A percentile compares a stretch with the other conserved stretches of the same genome.
Conservation (phyloP, 64 coral and sea anemone species). For the Actinia equina region DNA sequence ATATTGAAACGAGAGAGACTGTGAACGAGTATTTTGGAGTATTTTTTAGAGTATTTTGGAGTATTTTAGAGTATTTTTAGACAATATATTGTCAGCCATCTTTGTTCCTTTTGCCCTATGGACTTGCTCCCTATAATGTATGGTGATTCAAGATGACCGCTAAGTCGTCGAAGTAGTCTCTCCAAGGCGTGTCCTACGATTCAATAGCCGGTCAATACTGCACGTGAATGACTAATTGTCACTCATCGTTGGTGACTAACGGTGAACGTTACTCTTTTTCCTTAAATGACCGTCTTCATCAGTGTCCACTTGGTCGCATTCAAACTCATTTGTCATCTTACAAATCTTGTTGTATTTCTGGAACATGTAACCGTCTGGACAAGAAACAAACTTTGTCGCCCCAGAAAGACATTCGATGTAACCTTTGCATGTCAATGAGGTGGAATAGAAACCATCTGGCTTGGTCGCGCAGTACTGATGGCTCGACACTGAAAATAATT, state of each 20-base stretch:
- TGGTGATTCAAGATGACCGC: too few species aligned
- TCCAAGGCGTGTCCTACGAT: too few species aligned
- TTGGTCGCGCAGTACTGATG: slow-evolving; percentile 39
- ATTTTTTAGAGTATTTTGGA: too few species aligned
- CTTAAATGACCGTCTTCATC: not conserved
- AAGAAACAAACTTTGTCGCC: slow-evolving; percentile 32
- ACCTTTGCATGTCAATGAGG: slow-evolving; percentile 15
- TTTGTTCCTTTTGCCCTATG: too few species aligned
- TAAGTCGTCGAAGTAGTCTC: too few species aligned
- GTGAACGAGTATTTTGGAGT: too few species aligned
- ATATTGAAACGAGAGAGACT: too few species aligned
- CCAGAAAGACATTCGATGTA: slow-evolving; percentile 47
- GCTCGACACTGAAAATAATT: slow-evolving; percentile 21
- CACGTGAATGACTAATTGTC: too few species aligned
- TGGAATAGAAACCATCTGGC: slow-evolving; percentile 37
- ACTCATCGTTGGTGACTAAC: not conserved
- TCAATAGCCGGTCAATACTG: too few species aligned
- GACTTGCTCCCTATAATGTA: too few species aligned
- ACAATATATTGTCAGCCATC: too few species aligned
- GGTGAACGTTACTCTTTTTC: not conserved
- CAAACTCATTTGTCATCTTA: not conserved
- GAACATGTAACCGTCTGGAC: slow-evolving; percentile 17
- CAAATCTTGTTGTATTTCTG: not conserved
- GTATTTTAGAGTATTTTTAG: too few species aligned
- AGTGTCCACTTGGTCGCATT: not conserved